These are phyloP conservation scores for Cheilosia impressa DNA, from an alignment of 2,888 invertebrate genomes.

Conservation along the genomic window DNA sequence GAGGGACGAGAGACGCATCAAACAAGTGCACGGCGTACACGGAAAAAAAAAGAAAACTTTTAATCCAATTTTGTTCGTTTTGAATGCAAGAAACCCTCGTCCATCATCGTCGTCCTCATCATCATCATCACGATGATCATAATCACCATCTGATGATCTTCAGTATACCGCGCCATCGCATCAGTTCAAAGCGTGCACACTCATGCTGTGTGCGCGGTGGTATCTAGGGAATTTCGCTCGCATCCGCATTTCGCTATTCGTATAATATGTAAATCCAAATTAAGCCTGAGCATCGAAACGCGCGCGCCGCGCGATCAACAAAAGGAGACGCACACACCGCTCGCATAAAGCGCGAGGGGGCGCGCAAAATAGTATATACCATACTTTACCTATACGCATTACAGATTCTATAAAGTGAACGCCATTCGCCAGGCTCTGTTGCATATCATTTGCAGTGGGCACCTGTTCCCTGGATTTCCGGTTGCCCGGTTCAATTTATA, in stretches of 20 bases:
- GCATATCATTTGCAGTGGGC: slow-evolving; percentile 74
- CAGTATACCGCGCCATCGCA: slow-evolving; percentile 13
- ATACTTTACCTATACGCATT: slow-evolving; percentile 6
- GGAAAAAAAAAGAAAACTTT: neutral
- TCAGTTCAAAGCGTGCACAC: slow-evolving; percentile 12
- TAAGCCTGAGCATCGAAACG: slow-evolving; percentile 55
- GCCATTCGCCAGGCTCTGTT: slow-evolving; percentile 69
- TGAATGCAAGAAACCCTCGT: slow-evolving; percentile 23
- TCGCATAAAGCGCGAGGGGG: neutral
- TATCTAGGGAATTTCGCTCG: slow-evolving; percentile 29
- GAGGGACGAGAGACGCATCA: neutral
- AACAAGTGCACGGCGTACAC: neutral
- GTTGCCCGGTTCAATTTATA: slow-evolving; percentile 74
- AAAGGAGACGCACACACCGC: slow-evolving; percentile 21
- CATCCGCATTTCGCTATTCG: slow-evolving; percentile 59
- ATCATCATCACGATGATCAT: slow-evolving; percentile 19
- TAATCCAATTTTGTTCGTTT: slow-evolving; percentile 4
- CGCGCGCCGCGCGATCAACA: slow-evolving; percentile 20
- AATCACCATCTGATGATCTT: slow-evolving; percentile 40
- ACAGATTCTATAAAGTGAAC: slow-evolving; percentile 50
- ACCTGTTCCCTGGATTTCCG: slow-evolving; percentile 74
- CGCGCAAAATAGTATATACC: slow-evolving; percentile 30
- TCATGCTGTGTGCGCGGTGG: neutral
- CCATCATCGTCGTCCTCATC: slow-evolving; percentile 49
- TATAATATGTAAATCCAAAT: slow-evolving; percentile 60